Evolutionary conservation across 2,797 vertebrate genomes (phyloP), one percentile per base, ranked within the genome.

Genomic region (Bovichtus variegatus): DNA sequence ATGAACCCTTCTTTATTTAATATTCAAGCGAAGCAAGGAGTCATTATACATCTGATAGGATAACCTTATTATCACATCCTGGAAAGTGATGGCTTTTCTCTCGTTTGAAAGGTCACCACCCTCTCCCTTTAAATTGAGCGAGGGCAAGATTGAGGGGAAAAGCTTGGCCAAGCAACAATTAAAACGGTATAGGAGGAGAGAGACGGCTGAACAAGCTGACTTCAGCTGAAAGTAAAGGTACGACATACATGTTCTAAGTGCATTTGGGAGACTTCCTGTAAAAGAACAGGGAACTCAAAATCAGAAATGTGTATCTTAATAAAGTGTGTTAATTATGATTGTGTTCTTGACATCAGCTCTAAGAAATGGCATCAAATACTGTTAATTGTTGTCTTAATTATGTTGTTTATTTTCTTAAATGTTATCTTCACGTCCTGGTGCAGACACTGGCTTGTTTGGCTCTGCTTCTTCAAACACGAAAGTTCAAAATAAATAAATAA

Each of bases 111-210:
- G 83, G 86, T 85, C 78, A 78, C 64, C 34, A 15, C 41, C 72
- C 74, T 83, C 64, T 84, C 27, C 47, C 54, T 89, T 85, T 80
- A 83, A 81, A 85, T 41, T 46, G 58, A 84, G 71, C 15, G 8
- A 81, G 55, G 68, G 25, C 77, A 49, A 78, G 70, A 80, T 50
- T 60, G 74, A 74, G 50, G 71, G 76, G 70, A 80, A 78, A 74
- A 74, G 82, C 78, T 82, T 79, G 71, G 53, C 64, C 66, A 63
- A 74, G 83, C 80, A 88, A 89, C 89, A 89, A 88, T 91, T 85
- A 87, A 80, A 81, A 83, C 80, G 65, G 40, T 57, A 53, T 57
- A 71, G 27, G 73, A 75, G 53, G 64, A 73, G 46, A 72, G 71
- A 53, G 51, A 59, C 21, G 54, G 63, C 58, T 47, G 46, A 27